Base-by-base conservation (phyloP, 2,113 vertebrate species). In the Marmota flaviventris region DNA sequence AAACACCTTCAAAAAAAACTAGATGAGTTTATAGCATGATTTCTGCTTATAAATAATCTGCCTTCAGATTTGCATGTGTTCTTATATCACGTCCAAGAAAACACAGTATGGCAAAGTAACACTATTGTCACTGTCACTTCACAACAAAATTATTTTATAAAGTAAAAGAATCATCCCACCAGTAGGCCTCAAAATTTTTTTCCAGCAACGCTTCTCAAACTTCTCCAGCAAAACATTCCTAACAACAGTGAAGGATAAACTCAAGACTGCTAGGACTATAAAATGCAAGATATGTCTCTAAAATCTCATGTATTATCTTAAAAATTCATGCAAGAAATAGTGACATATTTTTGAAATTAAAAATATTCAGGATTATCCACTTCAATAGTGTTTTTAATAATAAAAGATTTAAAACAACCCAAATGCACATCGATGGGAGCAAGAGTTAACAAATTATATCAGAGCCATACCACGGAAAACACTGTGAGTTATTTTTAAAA, bases 1-100 rank as follows among this genome's bases (percentile, higher is more conserved):
- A 45, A 92, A 87, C 5, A 42, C 82, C 93, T 96, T 20, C 61
- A 25, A 51, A 81, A 81, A 56, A 79, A 97, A 61, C 20, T 2
- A 70, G 84, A 37, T 8, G 42, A 42, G 42, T 95, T 75, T 75
- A 56, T 14, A 56, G 61, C n/a, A 34, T 6, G 67, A 51, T 85
- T 58, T 94, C 78, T 75, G 5, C 56, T 93, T 76, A 91, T 76
- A 94, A 67, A 93, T 82, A 70, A 93, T 53, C 75, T 87, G 56
- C 45, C 77, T 29, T 22, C 70, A 87, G 76, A 67, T 84, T 85
- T 61, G 51, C 39, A 82, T 3, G 0, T 81, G 83, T 92, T 72
- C 90, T 70, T 72, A n/a, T 37, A 39, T 77, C 42, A 37, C 51
- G n/a, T 82, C 34, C n/a, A 70, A 69, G 25, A 79, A 79, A 70